Conservation (phyloP, 1,140 invertebrate species). For the Brevipalpus yothersi region DNA sequence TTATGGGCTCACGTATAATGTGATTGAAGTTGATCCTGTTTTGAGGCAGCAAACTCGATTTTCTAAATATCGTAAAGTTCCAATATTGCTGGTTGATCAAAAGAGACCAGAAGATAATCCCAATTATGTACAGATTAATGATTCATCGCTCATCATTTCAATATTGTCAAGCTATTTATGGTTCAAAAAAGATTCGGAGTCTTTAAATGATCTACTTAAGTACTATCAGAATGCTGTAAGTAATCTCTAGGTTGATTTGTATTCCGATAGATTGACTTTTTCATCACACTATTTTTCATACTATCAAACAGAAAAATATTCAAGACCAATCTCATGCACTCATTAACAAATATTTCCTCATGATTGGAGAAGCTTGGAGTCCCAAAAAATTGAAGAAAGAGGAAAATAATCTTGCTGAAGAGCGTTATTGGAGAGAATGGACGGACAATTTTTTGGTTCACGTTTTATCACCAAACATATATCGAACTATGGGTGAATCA, state of each 20-base stretch:
- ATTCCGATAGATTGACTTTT: slow-evolving; percentile 27
- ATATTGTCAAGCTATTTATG: slow-evolving; percentile 47
- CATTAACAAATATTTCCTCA: slow-evolving; percentile 83
- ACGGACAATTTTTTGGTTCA: slow-evolving; percentile 57
- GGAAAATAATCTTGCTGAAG: slow-evolving; percentile 24
- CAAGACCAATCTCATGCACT: slow-evolving; percentile 34
- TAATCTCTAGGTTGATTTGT: slow-evolving; percentile 17
- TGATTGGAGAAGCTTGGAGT: slow-evolving; percentile 35
- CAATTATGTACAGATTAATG: slow-evolving; percentile 47
- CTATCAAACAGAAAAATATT: neutral
- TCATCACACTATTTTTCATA: neutral
- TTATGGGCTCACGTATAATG: slow-evolving; percentile 74
- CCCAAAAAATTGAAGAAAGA: slow-evolving; percentile 7
- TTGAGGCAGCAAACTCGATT: slow-evolving; percentile 70
- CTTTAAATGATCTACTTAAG: slow-evolving; percentile 45
- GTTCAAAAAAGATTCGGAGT: slow-evolving; percentile 21
- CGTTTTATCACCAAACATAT: slow-evolving; percentile 85
- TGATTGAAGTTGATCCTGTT: slow-evolving; percentile 91
- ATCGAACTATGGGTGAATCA: slow-evolving; percentile 56
- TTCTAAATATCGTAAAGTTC: slow-evolving; percentile 85
- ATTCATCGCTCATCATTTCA: slow-evolving; percentile 84
- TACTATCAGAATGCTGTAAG: slow-evolving; percentile 23
- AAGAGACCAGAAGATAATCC: neutral
- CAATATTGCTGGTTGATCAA: slow-evolving; percentile 53
- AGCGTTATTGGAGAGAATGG: slow-evolving; percentile 86